Evolutionary conservation across 2,113 vertebrate genomes (phyloP).

Genomic region (Protobothrops mucrosquamatus): DNA sequence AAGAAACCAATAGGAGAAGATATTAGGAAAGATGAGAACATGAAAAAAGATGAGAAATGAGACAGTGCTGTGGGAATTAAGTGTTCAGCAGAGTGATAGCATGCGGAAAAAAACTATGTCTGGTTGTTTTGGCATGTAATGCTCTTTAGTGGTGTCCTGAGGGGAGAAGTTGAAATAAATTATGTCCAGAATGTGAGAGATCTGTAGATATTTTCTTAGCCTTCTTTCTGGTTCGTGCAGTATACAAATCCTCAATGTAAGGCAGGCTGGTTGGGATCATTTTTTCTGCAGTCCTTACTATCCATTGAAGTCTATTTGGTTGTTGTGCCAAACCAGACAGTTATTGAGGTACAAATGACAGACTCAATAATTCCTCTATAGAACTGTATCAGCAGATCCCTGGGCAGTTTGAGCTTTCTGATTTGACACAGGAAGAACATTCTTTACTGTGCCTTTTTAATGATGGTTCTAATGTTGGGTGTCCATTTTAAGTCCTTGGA

Average conservation of each 20-base stretch:
- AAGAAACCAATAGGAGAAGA: background rate
- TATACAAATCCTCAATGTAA: background rate
- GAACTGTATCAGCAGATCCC: background rate
- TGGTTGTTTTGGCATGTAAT: background rate
- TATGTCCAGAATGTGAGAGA: background rate
- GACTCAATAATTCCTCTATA: background rate
- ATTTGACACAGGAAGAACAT: background rate
- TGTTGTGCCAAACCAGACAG: background rate
- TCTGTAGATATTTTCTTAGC: background rate
- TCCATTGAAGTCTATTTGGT: background rate
- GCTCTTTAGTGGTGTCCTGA: background rate
- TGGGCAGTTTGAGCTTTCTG: background rate
- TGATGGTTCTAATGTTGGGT: background rate
- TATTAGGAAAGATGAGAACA: background rate
- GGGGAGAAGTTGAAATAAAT: background rate
- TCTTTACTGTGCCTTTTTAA: background rate
- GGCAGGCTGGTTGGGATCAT: background rate
- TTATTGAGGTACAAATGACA: background rate
- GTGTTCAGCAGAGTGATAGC: background rate
- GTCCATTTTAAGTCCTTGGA: background rate
- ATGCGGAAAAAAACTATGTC: background rate
- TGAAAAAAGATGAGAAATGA: background rate
- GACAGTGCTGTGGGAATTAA: background rate
- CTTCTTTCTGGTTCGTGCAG: background rate
- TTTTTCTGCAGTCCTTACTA: background rate